Percentiles rank a stretch among this genome's conserved stretches.
Evolutionary conservation across 2,888 invertebrate genomes (phyloP).

Genomic region (Rhamnusium bicolor): DNA sequence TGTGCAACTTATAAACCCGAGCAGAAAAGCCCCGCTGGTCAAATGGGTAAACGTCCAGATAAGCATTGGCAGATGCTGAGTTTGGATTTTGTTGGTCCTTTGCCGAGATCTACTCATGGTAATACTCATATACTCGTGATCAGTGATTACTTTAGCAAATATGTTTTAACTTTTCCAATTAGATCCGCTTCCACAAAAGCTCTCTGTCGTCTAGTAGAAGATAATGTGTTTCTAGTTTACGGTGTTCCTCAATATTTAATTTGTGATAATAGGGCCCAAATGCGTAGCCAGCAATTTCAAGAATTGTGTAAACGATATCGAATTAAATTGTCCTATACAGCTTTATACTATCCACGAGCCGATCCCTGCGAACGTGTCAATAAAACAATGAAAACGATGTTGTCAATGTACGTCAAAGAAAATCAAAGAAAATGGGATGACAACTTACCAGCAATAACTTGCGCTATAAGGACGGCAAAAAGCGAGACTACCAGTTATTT

Average conservation of each 20-base stretch:
- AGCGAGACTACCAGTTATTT: background rate
- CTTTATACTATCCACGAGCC: conserved; percentile 25
- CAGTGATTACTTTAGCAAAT: too few relatives aligned
- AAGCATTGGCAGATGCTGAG: background rate
- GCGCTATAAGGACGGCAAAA: background rate
- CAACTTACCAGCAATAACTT: background rate
- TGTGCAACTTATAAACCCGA: background rate
- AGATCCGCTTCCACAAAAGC: background rate
- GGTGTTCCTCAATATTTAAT: conserved; percentile 13
- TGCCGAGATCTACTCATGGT: background rate
- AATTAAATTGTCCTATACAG: conserved; percentile 21
- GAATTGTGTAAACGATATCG: background rate
- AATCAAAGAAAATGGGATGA: conserved; percentile 40
- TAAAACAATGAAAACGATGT: conserved; percentile 29
- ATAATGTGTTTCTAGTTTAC: conserved; percentile 23
- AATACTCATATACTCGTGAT: background rate
- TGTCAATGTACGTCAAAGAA: conserved; percentile 26
- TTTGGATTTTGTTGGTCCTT: background rate
- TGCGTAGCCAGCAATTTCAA: conserved; percentile 24
- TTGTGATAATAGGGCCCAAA: conserved; percentile 23
- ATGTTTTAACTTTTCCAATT: conserved; percentile 4
- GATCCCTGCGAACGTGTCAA: conserved; percentile 30
- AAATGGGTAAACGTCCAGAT: background rate
- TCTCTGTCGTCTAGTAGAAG: background rate
- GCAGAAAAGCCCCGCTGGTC: background rate